Evolutionary conservation across 2,113 vertebrate species (phyloP).

Genomic region (Chlorodrepanis virens): DNA sequence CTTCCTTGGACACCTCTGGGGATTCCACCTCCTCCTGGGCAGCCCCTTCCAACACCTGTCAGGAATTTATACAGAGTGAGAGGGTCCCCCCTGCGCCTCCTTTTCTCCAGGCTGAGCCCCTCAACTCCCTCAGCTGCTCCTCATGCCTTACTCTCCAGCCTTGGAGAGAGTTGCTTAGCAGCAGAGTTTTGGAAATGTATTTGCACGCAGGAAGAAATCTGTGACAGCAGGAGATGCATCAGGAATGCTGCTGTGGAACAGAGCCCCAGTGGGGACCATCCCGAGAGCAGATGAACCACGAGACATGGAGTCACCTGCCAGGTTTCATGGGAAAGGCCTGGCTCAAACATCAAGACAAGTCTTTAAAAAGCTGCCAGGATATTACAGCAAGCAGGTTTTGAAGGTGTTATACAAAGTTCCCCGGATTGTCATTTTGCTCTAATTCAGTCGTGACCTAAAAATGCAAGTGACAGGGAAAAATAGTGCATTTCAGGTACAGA

Average conservation of each 20-base stretch:
- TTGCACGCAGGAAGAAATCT: constrained; percentile 18
- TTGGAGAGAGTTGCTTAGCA: constrained; percentile 50
- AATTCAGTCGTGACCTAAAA: neutral
- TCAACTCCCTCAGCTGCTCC: neutral
- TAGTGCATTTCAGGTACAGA: neutral
- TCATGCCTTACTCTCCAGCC: neutral
- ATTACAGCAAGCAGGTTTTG: neutral
- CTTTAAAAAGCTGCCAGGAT: neutral
- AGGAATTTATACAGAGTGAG: neutral
- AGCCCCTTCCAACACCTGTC: neutral
- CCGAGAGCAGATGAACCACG: neutral
- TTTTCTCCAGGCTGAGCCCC: neutral
- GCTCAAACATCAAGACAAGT: neutral
- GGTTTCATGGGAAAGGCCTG: neutral
- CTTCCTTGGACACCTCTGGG: neutral
- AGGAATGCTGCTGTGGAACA: neutral
- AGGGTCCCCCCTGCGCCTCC: neutral
- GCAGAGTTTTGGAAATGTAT: constrained; percentile 59
- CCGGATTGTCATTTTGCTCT: neutral
- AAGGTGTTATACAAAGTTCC: neutral
- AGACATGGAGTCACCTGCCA: accelerated
- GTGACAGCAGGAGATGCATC: constrained; percentile 2
- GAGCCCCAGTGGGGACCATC: neutral
- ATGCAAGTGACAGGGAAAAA: neutral
- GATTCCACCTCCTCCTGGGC: neutral